phyloP scores from a whole-genome alignment of 2,113 vertebrate species.

The Istiophorus platypterus region DNA sequence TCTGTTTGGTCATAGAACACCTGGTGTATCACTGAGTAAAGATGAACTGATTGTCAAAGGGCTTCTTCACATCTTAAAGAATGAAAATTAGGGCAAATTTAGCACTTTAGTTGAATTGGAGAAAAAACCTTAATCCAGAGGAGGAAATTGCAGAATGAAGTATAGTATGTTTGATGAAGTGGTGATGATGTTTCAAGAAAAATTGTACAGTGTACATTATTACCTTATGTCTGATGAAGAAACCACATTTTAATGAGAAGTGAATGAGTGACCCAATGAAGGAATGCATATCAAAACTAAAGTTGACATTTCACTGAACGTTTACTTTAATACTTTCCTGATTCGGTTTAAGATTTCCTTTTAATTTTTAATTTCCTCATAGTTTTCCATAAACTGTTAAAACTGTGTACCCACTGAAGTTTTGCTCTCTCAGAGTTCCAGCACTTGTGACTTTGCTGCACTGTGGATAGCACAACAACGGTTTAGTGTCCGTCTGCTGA shows the following conservation, averaged over 20 bases:
- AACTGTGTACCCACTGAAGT: neutral
- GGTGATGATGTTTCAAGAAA: neutral
- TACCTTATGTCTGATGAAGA: neutral
- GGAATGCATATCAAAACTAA: neutral
- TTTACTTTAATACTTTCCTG: neutral
- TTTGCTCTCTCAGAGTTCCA: slow-evolving; percentile 16
- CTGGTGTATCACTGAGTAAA: neutral
- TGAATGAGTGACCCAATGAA: neutral
- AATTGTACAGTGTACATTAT: neutral
- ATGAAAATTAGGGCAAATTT: slow-evolving; percentile 4
- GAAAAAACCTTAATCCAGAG: neutral
- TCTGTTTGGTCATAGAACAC: neutral
- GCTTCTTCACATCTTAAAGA: slow-evolving; percentile 14
- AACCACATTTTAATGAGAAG: neutral
- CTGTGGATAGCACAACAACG: slow-evolving; percentile 35
- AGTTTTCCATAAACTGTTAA: slow-evolving; percentile 4
- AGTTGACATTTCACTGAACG: neutral
- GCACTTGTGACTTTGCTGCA: slow-evolving; percentile 15
- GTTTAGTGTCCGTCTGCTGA: slow-evolving; percentile 35
- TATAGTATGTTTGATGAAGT: neutral
- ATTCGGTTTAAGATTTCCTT: neutral
- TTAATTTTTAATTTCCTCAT: slow-evolving; percentile 21
- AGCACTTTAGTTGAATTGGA: neutral
- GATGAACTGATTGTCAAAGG: slow-evolving; percentile 41
- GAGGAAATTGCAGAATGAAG: neutral